Evolutionary conservation across 2,888 invertebrate genomes (phyloP), one percentile per base, ranked within the genome.

Genomic region (Thymelicus lineola): DNA sequence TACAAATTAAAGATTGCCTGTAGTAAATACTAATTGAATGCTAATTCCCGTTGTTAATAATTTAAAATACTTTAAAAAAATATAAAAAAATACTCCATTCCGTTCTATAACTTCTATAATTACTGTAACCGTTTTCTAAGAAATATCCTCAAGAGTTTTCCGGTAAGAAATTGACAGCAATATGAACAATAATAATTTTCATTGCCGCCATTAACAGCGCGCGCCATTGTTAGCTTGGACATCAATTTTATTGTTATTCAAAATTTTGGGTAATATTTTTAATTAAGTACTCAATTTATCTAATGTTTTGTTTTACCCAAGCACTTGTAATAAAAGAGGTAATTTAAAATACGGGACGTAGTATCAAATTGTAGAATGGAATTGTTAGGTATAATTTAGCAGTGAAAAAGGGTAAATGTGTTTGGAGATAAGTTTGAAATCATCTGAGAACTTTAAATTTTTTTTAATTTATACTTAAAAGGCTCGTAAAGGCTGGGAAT

Each of bases 251-350:
- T 53, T 53, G 53, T 53, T 53, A 53, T 53, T 53, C 53, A 53
- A 53, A 20, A 53, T 20, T 53, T n/a, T 53, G 53, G 17, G 53
- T 53, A 53, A 53, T 70, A 59, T 59, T 65, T 38, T 59, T 65
- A 65, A 70, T 50, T 42, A 64, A 65, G 70, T 60, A 64, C 38
- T 59, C 64, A 64, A 70, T 60, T 65, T 70, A 70, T 60, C 50
- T 53, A 53, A 53, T 53, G 53, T 53, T 53, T 53, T 53, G 17
- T 20, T 53, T 53, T 9, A 15, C 50, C 50, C 50, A 17, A 48
- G 48, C n/a, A 50, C 50, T 50, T 7, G 50, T 50, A 17, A 50
- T 50, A 50, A 50, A 53, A 10, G 20, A 6, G 53, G 53, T 53
- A 20, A 53, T 53, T 53, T 53, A 53, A 20, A 20, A 20, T 53